Base-by-base conservation (phyloP, 2,113 vertebrate species). In the Marmota monax region DNA sequence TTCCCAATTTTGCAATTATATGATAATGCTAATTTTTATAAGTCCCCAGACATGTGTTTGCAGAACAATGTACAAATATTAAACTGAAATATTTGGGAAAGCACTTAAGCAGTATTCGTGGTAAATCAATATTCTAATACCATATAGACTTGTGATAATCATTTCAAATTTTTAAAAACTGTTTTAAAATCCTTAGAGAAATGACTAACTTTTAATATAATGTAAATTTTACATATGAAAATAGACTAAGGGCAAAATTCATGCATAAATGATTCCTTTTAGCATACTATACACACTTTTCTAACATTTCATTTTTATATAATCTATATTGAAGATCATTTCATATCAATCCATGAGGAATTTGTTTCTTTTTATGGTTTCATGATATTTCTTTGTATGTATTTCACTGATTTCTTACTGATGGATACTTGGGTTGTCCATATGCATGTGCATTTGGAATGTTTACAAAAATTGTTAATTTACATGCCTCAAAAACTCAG, bases 31-130 rank as follows among this genome's bases (percentile, higher is more conserved):
- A 85, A 92, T 78, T 91, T 95, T 77, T 89, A 5, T 11, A 89
- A 88, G 5, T 27, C 18, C 6, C 27, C 13, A 76, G 63, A 39
- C 13, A 76, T 58, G 61, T 63, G 74, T 77, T 93, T 92, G 48
- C 34, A 87, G 37, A 96, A 86, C 34, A 42, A 72, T 89, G 18
- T 92, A 74, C 34, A 93, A 45, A 58, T 90, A 90, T 73, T 87
- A 86, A 88, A 65, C 45, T 34, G 39, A 63, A 88, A 82, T 73
- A 2, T 45, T n/a, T 88, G 0, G 88, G 13, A 77, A 82, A 85
- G 22, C 56, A 1, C 11, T 63, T 61, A 61, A 90, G 4, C 8
- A 85, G 1, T 56, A 88, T 63, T 95, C 58, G 73, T 56, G 17
- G 4, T 70, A 90, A 94, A 48, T 67, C 20, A 89, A 72, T 73